These are phyloP conservation scores for Drosophila demipolita DNA, from an alignment of 2,888 invertebrate species.

Conservation along the genomic window DNA sequence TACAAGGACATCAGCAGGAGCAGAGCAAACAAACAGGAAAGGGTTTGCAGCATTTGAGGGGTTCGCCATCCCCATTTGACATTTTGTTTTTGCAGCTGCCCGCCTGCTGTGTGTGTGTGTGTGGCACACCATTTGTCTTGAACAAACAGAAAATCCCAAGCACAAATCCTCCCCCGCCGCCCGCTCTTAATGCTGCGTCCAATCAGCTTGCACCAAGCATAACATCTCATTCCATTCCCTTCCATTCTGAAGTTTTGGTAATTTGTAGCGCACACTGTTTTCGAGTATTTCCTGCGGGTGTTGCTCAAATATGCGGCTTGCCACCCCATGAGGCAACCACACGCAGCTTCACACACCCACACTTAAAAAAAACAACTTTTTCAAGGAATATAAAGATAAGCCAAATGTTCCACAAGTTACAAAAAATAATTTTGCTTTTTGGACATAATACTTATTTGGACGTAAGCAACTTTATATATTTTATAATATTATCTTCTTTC, in stretches of 20 bases:
- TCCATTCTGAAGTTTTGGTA: constrained; percentile 51
- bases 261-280: constrained; percentile 65
- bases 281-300: constrained; percentile 79
- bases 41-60: constrained; percentile 4
- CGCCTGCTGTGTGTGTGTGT: constrained; percentile 46
- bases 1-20: constrained; percentile 82
- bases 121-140: constrained; percentile 59
- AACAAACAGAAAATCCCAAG: constrained; percentile 59
- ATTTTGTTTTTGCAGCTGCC: constrained; percentile 61
- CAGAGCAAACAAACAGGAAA: constrained; percentile 57
- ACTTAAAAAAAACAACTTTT: not conserved
- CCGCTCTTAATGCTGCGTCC: constrained; percentile 42
- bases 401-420: not conserved
- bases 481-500: not conserved
- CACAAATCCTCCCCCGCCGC: constrained; percentile 26
- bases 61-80: not conserved
- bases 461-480: too few relatives aligned
- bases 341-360: constrained; percentile 52
- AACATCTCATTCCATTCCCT: constrained; percentile 27
- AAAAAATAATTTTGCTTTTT: not conserved
- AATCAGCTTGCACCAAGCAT: constrained; percentile 66
- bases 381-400: not conserved
- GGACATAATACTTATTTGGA: not conserved
- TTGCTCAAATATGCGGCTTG: constrained; percentile 68
- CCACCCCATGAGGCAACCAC: constrained; percentile 21